Percentiles rank a stretch among this genome's conserved stretches.
These are phyloP conservation scores for Willisornis vidua DNA, from an alignment of 2,113 vertebrate genomes.

Conservation along the genomic window DNA sequence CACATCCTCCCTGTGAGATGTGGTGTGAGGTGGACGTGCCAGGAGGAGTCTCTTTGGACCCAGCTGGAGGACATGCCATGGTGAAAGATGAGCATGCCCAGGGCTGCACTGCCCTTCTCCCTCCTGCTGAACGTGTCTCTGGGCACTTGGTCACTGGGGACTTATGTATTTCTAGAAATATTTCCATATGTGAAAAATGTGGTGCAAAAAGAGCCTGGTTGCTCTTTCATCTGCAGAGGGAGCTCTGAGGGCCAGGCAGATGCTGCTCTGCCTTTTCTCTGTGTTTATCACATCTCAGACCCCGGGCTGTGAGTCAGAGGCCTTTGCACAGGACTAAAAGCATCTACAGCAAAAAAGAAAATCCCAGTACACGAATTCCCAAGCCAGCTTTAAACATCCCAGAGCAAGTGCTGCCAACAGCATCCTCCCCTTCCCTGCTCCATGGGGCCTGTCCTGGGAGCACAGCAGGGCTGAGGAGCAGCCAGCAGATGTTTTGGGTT, in stretches of 20 bases:
- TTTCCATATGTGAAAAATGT: not conserved
- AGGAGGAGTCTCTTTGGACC: not conserved
- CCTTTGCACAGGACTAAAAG: not conserved
- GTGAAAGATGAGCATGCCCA: not conserved
- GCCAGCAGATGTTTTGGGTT: not conserved
- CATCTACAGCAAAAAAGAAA: not conserved
- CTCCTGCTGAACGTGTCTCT: not conserved
- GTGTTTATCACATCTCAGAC: not conserved
- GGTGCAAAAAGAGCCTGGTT: not conserved
- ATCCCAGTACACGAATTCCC: not conserved
- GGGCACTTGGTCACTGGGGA: not conserved
- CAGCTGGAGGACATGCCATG: not conserved
- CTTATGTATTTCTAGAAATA: not conserved
- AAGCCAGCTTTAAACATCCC: not conserved
- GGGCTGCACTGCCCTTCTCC: not conserved
- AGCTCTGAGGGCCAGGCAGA: not conserved
- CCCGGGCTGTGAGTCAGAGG: not conserved
- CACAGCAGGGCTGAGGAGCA: not conserved
- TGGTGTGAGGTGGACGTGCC: not conserved
- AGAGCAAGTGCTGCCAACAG: not conserved
- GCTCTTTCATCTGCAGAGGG: constrained; percentile 11
- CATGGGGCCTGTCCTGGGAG: not conserved
- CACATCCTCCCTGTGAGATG: not conserved
- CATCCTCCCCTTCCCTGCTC: not conserved
- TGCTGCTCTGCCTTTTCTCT: not conserved